A percentile compares a stretch with the other conserved stretches of the same genome.
phyloP scores from a whole-genome alignment of 2,797 vertebrate genomes.

The Anguilla megastoma region DNA sequence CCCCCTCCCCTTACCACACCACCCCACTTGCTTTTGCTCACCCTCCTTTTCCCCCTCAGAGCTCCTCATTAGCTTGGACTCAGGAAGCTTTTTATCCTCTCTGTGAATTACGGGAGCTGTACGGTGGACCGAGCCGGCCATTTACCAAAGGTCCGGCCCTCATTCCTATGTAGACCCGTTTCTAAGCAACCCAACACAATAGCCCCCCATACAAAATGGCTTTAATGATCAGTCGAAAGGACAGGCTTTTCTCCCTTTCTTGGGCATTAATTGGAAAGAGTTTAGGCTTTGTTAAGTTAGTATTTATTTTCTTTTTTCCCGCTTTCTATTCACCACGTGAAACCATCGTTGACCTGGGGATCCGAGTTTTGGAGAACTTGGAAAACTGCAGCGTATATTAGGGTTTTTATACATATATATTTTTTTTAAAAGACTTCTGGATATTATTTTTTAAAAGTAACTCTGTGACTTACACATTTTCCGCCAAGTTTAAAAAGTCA shows the following conservation, averaged over 20 bases:
- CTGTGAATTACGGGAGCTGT: slow-evolving; percentile 66
- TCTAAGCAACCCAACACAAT: slow-evolving; percentile 75
- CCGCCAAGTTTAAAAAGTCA: slow-evolving; percentile 41
- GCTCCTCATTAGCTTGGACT: slow-evolving; percentile 72
- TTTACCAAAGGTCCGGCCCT: slow-evolving; percentile 33
- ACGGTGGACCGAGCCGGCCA: slow-evolving; percentile 40
- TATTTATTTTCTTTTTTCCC: slow-evolving; percentile 53
- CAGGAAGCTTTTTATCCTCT: slow-evolving; percentile 79
- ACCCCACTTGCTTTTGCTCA: slow-evolving; percentile 39
- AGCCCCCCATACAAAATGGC: slow-evolving; percentile 68
- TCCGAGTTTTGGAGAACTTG: slow-evolving; percentile 53
- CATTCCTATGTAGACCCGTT: slow-evolving; percentile 48
- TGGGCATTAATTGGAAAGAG: slow-evolving; percentile 71
- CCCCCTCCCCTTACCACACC: slow-evolving; percentile 21
- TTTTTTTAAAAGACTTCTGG: slow-evolving; percentile 21
- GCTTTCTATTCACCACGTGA: slow-evolving; percentile 46
- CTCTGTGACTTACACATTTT: slow-evolving; percentile 45
- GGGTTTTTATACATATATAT: slow-evolving; percentile 36
- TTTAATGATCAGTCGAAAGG: slow-evolving; percentile 68
- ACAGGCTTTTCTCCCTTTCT: slow-evolving; percentile 70
- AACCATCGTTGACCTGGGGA: slow-evolving; percentile 59
- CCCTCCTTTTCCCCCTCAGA: slow-evolving; percentile 47
- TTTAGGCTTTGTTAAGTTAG: slow-evolving; percentile 66
- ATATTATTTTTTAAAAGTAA: slow-evolving; percentile 47
- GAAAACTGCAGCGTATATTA: slow-evolving; percentile 44